Evolutionary conservation across 2,797 vertebrate species (phyloP).

Genomic region (Acanthopagrus latus): DNA sequence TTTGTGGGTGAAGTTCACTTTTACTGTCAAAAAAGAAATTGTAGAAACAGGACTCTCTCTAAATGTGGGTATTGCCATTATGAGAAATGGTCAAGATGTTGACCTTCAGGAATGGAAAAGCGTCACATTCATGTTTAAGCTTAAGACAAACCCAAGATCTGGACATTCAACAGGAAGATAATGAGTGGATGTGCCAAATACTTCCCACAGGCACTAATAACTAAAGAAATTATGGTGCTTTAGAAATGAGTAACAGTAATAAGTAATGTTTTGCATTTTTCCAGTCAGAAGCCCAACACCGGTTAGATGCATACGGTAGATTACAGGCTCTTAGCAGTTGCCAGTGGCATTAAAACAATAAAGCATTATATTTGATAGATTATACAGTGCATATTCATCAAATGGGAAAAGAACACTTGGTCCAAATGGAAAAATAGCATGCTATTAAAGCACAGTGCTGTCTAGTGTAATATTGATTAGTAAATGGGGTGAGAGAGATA

Average conservation of each 20-base stretch:
- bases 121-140: not conserved
- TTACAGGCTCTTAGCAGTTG: slow-evolving; percentile 67
- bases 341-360: slow-evolving; percentile 72
- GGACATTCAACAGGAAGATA: slow-evolving; percentile 53
- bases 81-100: not conserved
- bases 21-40: not conserved
- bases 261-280: slow-evolving; percentile 70
- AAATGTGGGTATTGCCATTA: not conserved
- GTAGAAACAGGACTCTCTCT: not conserved
- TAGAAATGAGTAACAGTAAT: slow-evolving; percentile 73
- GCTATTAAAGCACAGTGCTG: slow-evolving; percentile 56
- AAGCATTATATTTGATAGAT: slow-evolving; percentile 65
- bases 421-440: slow-evolving; percentile 64
- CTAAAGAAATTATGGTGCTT: slow-evolving; percentile 57
- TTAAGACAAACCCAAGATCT: slow-evolving; percentile 39
- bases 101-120: not conserved
- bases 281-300: slow-evolving; percentile 53
- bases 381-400: slow-evolving; percentile 60
- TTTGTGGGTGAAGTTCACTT: not conserved
- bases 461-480: slow-evolving; percentile 65
- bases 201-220: slow-evolving; percentile 59
- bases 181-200: slow-evolving; percentile 58
- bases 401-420: slow-evolving; percentile 55
- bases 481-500: slow-evolving; percentile 60
- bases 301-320: slow-evolving; percentile 64